Conservation (phyloP, 2,797 vertebrate species). For the Spinus olivaceus region DNA sequence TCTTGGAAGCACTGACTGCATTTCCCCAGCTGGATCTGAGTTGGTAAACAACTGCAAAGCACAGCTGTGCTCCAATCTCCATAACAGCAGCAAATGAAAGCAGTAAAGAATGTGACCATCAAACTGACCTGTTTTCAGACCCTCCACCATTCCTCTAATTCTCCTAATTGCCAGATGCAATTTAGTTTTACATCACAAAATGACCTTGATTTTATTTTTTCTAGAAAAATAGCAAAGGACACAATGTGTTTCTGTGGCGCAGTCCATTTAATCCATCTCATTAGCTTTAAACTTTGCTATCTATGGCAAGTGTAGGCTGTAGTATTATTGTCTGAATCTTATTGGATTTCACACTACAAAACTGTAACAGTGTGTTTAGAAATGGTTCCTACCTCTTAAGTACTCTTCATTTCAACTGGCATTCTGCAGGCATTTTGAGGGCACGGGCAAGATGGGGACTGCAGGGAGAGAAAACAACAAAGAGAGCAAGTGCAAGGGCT, state of each 20-base stretch:
- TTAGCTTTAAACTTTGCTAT: not conserved
- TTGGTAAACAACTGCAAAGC: not conserved
- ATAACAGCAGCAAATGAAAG: not conserved
- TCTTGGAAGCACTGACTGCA: not conserved
- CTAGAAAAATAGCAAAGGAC: not conserved
- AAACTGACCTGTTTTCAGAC: not conserved
- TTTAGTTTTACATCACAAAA: not conserved
- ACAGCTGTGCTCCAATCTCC: not conserved
- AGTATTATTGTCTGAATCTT: not conserved
- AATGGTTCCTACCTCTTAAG: not conserved
- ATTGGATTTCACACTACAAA: not conserved
- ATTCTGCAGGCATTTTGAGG: not conserved
- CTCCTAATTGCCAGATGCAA: not conserved
- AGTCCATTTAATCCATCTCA: not conserved
- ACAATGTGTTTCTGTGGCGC: not conserved
- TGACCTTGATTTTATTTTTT: not conserved
- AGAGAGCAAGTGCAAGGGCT: not conserved
- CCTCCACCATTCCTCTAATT: not conserved
- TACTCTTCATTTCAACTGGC: not conserved
- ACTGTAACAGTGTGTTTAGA: not conserved
- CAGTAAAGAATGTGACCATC: not conserved
- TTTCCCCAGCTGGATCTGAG: not conserved
- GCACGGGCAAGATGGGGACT: fast-evolving
- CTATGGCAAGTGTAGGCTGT: not conserved
- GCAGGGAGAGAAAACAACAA: not conserved